These are phyloP conservation scores for Tenebrosternarchus preto DNA, from an alignment of 2,113 vertebrate genomes.

Conservation along the genomic window DNA sequence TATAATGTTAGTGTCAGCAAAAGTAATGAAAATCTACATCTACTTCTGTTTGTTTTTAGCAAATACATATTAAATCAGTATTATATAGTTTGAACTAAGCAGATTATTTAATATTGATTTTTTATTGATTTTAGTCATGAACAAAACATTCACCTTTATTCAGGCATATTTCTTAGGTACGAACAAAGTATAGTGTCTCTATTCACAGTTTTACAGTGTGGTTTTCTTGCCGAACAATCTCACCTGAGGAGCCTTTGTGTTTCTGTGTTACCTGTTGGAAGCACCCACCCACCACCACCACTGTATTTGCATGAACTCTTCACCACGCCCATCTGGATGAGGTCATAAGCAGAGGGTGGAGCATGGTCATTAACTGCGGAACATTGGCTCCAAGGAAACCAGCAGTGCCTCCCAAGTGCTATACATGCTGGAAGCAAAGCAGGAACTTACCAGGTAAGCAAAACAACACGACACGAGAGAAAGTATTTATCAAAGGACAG, in stretches of 20 bases:
- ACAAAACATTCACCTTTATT: not conserved
- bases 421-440: conserved; percentile 57
- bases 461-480: conserved; percentile 10
- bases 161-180: not conserved
- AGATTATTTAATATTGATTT: not conserved
- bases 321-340: conserved; percentile 27
- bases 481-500: too few species aligned
- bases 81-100: too few species aligned
- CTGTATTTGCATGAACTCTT: conserved; percentile 25
- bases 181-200: conserved; percentile 8
- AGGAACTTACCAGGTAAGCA: conserved; percentile 74
- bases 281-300: not conserved
- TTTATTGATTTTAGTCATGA: not conserved
- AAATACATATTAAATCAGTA: too few species aligned
- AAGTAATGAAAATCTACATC: not conserved
- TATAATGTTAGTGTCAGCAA: not conserved
- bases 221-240: conserved; percentile 1
- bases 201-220: not conserved
- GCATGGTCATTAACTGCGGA: conserved; percentile 22
- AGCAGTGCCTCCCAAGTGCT: conserved; percentile 62
- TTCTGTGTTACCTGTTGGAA: conserved; percentile 21
- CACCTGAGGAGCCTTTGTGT: conserved; percentile 27
- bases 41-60: not conserved
- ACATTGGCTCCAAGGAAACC: conserved; percentile 65
- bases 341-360: conserved; percentile 44